Conservation (phyloP, 2,113 vertebrate species). For the Menidia beryllina region DNA sequence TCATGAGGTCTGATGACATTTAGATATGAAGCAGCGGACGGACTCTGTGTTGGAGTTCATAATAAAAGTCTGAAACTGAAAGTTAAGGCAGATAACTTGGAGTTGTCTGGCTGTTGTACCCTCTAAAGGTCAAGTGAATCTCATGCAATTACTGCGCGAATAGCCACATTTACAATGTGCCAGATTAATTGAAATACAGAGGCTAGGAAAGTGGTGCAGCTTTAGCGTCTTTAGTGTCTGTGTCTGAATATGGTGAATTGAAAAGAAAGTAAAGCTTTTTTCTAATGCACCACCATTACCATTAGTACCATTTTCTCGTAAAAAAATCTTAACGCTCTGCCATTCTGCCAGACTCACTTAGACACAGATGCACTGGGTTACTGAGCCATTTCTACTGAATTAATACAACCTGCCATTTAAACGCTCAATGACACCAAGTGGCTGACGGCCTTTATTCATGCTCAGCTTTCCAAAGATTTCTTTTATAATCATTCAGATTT, state of each 20-base stretch:
- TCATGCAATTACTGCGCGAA: conserved; percentile 55
- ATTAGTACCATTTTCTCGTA: too few species aligned
- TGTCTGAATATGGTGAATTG: too few species aligned
- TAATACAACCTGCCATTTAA: conserved; percentile 28
- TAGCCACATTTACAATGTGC: conserved; percentile 14
- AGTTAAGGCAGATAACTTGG: conserved; percentile 48
- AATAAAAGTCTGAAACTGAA: conserved; percentile 59
- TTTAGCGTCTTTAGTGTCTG: background rate
- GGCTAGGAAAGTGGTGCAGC: background rate
- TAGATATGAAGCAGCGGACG: conserved; percentile 57
- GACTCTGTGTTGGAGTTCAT: conserved; percentile 66
- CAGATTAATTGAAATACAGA: conserved; percentile 20
- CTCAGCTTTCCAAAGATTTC: background rate
- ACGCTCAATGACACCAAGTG: conserved; percentile 16
- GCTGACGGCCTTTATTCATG: background rate
- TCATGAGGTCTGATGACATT: conserved; percentile 70
- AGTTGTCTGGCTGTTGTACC: too few species aligned
- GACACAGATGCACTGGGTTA: too few species aligned
- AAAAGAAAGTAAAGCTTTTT: too few species aligned
- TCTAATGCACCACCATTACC: too few species aligned
- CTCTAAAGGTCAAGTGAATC: conserved; percentile 71
- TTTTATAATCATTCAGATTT: conserved; percentile 7
- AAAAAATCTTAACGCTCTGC: too few species aligned
- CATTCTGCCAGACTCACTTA: too few species aligned
- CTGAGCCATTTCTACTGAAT: conserved; percentile 3